phyloP scores from a whole-genome alignment of 53 echinoderm and acorn worm species.

The Apostichopus leukothele region DNA sequence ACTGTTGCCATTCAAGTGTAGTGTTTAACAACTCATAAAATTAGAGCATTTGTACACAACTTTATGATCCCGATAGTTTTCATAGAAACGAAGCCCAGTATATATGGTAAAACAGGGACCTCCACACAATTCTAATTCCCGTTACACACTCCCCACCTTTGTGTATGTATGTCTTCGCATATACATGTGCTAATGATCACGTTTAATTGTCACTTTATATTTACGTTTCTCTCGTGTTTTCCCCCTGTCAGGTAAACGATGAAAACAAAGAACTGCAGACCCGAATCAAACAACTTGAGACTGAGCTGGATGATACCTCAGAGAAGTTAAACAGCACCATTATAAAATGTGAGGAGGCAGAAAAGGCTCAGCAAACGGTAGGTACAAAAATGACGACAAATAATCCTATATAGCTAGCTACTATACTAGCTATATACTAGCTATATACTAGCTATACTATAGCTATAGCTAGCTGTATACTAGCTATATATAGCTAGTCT shows the following conservation, averaged over 20 bases:
- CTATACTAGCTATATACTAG: too few relatives aligned
- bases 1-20: too few relatives aligned
- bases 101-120: too few relatives aligned
- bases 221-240: not conserved
- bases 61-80: too few relatives aligned
- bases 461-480: too few relatives aligned
- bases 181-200: not conserved
- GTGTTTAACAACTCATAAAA: too few relatives aligned
- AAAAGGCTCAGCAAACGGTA: constrained; percentile 81
- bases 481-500: too few relatives aligned
- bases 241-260: constrained; percentile 74
- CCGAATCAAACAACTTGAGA: constrained; percentile 79
- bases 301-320: constrained; percentile 70
- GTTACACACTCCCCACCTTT: not conserved
- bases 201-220: not conserved
- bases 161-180: too few relatives aligned
- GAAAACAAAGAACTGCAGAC: constrained; percentile 88
- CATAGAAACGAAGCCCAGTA: too few relatives aligned
- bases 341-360: constrained; percentile 65
- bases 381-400: constrained; percentile 33
- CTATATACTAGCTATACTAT: too few relatives aligned
- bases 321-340: constrained; percentile 73
- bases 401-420: too few relatives aligned
- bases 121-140: not conserved
- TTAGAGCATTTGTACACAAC: too few relatives aligned